A percentile compares a stretch with the other conserved stretches of the same genome.
phyloP scores from a whole-genome alignment of 1,140 invertebrate genomes.

The Drosophila ohnishii region DNA sequence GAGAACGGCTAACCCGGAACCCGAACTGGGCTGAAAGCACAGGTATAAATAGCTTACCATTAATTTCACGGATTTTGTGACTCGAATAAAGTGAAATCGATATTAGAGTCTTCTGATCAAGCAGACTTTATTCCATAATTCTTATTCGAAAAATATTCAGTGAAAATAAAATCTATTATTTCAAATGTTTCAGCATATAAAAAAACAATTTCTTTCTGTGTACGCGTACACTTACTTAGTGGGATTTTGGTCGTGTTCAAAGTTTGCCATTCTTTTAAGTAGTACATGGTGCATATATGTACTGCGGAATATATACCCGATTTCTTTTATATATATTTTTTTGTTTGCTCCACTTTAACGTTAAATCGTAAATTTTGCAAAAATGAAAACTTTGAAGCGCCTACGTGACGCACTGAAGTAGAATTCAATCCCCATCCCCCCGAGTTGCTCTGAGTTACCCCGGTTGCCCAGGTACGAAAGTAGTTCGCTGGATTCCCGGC shows the following conservation, averaged over 20 bases:
- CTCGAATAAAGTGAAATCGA: neutral
- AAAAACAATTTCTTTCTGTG: neutral
- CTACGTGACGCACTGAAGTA: constrained; percentile 81
- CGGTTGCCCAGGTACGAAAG: constrained; percentile 46
- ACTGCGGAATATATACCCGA: constrained; percentile 14
- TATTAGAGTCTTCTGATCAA: too few species aligned
- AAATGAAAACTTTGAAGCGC: constrained; percentile 81
- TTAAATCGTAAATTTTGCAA: constrained; percentile 82
- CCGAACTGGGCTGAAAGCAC: constrained; percentile 5
- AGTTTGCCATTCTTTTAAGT: constrained; percentile 79
- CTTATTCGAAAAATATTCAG: too few species aligned
- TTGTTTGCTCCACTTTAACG: constrained; percentile 71
- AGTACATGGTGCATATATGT: constrained; percentile 57
- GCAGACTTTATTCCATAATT: too few species aligned
- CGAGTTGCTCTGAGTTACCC: neutral
- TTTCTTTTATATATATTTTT: constrained; percentile 16
- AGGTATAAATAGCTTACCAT: neutral
- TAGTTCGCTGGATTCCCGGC: constrained; percentile 58
- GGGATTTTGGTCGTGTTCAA: constrained; percentile 78
- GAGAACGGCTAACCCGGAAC: constrained; percentile 15
- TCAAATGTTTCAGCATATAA: too few species aligned
- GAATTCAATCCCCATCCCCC: constrained; percentile 40
- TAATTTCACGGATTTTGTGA: neutral
- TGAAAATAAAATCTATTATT: neutral
- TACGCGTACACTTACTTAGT: constrained; percentile 76